Percentiles rank a stretch among this genome's conserved stretches.
Evolutionary conservation across 2,113 vertebrate species (phyloP).

Genomic region (Laterallus jamaicensis): DNA sequence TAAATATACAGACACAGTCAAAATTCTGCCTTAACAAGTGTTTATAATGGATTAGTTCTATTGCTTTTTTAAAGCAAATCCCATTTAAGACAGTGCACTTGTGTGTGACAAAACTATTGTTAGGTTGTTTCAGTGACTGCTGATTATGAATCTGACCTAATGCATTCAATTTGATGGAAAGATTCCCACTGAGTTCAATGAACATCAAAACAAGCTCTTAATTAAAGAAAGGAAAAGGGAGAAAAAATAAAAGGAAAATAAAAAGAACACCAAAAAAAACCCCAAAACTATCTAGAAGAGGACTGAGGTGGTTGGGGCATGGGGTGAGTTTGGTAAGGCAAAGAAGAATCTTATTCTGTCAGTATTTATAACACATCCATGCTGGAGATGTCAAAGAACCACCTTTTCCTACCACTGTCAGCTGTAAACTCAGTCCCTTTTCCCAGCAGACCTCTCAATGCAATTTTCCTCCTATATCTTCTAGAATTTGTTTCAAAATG

Average conservation of each 20-base stretch:
- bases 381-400: not conserved
- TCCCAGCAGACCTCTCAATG: not conserved
- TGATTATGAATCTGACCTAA: slow-evolving; percentile 44
- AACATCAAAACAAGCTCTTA: slow-evolving; percentile 39
- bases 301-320: not conserved
- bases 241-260: not conserved
- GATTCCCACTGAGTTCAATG: slow-evolving; percentile 39
- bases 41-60: slow-evolving; percentile 53
- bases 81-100: slow-evolving; percentile 19
- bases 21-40: slow-evolving; percentile 28
- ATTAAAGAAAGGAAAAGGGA: slow-evolving; percentile 10
- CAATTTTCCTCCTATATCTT: not conserved
- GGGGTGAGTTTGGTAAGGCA: not conserved
- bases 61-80: slow-evolving; percentile 49
- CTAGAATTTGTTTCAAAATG: not conserved
- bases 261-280: not conserved
- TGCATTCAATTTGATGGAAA: slow-evolving; percentile 40
- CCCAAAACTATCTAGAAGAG: not conserved
- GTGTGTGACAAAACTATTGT: slow-evolving; percentile 42
- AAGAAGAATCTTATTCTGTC: not conserved
- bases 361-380: not conserved
- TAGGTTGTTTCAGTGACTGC: slow-evolving; percentile 13
- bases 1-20: slow-evolving; percentile 43
- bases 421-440: not conserved
- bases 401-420: not conserved